A percentile compares a stretch with the other conserved stretches of the same genome.
These are phyloP conservation scores for Ploceus nigricollis DNA, from an alignment of 2,113 vertebrate species.

Conservation along the genomic window DNA sequence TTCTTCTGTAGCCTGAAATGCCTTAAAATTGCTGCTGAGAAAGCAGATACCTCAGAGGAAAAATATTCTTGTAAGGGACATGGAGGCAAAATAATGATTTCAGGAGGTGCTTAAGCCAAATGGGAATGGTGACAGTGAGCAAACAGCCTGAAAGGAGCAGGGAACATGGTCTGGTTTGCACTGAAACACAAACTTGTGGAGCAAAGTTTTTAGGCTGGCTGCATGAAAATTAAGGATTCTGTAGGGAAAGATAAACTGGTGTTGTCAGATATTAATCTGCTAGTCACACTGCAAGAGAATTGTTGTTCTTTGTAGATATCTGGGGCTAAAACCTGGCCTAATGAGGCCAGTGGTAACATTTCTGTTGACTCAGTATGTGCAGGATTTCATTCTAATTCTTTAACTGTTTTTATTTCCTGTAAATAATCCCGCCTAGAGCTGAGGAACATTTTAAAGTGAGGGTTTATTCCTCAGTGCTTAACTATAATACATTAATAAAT, in stretches of 20 bases:
- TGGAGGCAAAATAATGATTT: neutral
- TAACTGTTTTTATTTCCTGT: constrained; percentile 26
- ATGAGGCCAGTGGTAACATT: neutral
- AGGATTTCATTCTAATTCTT: constrained; percentile 14
- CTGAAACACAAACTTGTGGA: neutral
- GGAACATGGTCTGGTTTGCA: neutral
- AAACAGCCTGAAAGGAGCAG: neutral
- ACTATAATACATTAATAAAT: neutral
- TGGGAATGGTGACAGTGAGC: neutral
- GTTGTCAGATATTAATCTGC: neutral
- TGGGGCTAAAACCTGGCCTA: neutral
- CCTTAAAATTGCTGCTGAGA: constrained; percentile 19
- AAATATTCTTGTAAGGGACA: neutral
- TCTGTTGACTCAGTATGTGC: neutral
- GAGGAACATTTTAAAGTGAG: neutral
- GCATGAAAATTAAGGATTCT: neutral
- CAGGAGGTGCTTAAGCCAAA: neutral
- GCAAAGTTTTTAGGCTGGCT: neutral
- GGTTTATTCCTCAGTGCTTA: neutral
- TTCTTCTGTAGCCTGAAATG: neutral
- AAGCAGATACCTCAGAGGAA: neutral
- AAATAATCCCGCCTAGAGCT: neutral
- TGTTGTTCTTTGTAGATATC: neutral
- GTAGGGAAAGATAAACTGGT: neutral
- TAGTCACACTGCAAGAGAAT: neutral